Percentiles rank a stretch among this genome's conserved stretches.
Conservation (phyloP, 2,797 vertebrate genomes). For the Prionace glauca region DNA sequence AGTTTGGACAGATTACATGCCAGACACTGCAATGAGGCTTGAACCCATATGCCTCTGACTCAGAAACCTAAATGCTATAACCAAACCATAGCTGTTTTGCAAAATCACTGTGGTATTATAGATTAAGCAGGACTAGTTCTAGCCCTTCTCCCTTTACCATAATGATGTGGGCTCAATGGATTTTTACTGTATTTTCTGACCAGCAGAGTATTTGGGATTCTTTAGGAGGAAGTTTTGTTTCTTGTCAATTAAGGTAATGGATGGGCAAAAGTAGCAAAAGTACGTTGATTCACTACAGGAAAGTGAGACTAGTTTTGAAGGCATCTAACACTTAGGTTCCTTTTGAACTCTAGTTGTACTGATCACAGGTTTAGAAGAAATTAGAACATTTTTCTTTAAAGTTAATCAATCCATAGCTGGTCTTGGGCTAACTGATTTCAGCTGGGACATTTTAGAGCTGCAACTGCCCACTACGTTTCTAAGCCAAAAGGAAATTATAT, state of each 20-base stretch:
- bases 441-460: background rate
- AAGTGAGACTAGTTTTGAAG: too few relatives aligned
- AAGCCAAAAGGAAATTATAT: background rate
- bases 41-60: background rate
- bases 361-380: background rate
- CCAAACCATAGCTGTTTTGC: background rate
- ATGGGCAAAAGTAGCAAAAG: background rate
- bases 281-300: background rate
- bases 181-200: background rate
- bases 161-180: background rate
- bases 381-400: background rate
- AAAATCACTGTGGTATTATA: background rate
- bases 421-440: background rate
- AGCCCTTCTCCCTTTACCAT: background rate
- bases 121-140: background rate
- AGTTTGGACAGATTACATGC: background rate
- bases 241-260: background rate
- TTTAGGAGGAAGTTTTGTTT: background rate
- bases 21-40: background rate
- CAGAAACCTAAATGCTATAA: background rate
- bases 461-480: background rate
- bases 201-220: background rate
- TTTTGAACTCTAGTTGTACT: background rate
- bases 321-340: background rate
- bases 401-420: background rate